phyloP scores from a whole-genome alignment of 2,888 invertebrate species.

The Gryllus longicercus region DNA sequence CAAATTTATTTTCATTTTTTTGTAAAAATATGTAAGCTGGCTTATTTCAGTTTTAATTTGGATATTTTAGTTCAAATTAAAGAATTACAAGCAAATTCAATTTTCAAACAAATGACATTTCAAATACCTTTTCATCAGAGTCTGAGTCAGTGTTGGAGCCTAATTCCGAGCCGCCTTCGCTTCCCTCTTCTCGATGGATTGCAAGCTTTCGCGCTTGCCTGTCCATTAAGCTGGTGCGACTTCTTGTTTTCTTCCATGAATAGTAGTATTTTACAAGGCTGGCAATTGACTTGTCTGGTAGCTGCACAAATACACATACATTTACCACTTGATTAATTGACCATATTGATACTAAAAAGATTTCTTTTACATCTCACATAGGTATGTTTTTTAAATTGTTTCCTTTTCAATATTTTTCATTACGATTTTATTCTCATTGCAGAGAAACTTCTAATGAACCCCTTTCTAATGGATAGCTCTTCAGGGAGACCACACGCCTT shows the following conservation, averaged over 20 bases:
- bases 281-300: conserved; percentile 95
- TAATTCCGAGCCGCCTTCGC: conserved; percentile 79
- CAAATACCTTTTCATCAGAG: conserved; percentile 82
- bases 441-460: no score
- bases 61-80: no score
- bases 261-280: conserved; percentile 96
- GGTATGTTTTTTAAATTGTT: no score
- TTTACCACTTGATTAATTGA: background rate
- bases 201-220: conserved; percentile 67
- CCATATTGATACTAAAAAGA: background rate
- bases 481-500: no score
- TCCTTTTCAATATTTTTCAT: no score
- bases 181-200: conserved; percentile 67
- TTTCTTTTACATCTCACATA: no score
- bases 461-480: no score
- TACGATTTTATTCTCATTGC: no score
- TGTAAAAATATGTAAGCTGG: no score
- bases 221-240: conserved; percentile 91
- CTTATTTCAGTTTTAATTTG: no score
- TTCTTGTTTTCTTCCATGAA: conserved; percentile 95
- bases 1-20: no score
- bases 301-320: conserved; percentile 52
- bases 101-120: conserved; percentile 30
- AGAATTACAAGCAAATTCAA: background rate
- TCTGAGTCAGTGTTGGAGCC: conserved; percentile 85